Percentiles rank a stretch among this genome's conserved stretches.
These are phyloP conservation scores for Nautilus pompilius DNA, from an alignment of 1,140 invertebrate genomes.

Conservation along the genomic window DNA sequence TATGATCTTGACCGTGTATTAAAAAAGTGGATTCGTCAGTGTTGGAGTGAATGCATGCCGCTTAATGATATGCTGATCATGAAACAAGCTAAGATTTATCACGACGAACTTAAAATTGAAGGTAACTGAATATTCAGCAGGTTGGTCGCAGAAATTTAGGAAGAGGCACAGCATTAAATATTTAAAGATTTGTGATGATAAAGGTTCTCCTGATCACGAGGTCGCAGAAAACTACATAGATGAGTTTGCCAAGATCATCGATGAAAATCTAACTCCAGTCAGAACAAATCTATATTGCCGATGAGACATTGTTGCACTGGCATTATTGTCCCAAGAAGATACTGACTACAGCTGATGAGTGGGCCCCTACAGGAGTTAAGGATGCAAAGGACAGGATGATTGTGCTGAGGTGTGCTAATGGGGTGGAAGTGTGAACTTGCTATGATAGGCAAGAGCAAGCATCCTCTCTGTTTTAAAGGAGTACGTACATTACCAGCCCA, in stretches of 20 bases:
- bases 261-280: not conserved
- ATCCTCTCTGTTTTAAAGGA: conserved; percentile 55
- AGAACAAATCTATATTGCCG: too few relatives aligned
- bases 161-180: not conserved
- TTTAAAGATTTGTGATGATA: not conserved
- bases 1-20: not conserved
- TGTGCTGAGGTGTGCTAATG: conserved; percentile 49
- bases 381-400: conserved; percentile 53
- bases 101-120: not conserved
- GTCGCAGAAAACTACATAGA: not conserved
- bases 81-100: not conserved
- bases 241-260: not conserved
- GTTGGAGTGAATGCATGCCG: not conserved
- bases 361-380: conserved; percentile 53
- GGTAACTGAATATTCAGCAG: not conserved
- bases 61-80: not conserved
- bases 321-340: too few relatives aligned
- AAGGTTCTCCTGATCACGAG: not conserved
- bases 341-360: too few relatives aligned
- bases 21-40: not conserved
- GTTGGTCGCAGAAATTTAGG: not conserved
- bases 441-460: conserved; percentile 55
- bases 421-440: conserved; percentile 54
- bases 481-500: conserved; percentile 44
- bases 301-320: too few relatives aligned